A percentile compares a stretch with the other conserved stretches of the same genome.
These are phyloP conservation scores for Amblyornis subalaris DNA, from an alignment of 2,113 vertebrate species.

Conservation along the genomic window DNA sequence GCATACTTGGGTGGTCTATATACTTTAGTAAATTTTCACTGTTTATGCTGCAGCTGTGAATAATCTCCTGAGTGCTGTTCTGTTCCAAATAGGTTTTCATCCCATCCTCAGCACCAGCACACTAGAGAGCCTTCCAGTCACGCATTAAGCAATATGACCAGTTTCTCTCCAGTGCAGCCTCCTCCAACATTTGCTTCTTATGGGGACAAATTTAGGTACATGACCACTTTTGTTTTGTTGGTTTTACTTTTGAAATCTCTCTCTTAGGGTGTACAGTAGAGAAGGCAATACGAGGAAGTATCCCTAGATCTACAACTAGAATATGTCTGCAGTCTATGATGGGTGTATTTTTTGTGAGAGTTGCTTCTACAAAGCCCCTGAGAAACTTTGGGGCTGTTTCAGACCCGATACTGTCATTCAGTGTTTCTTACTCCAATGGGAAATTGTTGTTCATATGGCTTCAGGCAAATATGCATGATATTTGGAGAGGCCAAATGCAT, in stretches of 20 bases:
- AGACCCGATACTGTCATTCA: background rate
- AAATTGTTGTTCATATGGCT: background rate
- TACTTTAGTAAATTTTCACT: constrained; percentile 36
- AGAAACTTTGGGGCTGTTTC: background rate
- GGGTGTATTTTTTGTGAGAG: background rate
- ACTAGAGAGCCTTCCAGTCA: background rate
- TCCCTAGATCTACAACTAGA: background rate
- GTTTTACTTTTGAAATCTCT: background rate
- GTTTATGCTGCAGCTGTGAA: constrained; percentile 27
- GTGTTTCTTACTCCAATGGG: background rate
- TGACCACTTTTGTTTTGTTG: background rate
- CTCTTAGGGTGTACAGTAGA: background rate
- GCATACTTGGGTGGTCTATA: constrained; percentile 36
- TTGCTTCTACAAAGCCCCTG: background rate
- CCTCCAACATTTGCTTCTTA: background rate
- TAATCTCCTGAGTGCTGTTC: constrained; percentile 12
- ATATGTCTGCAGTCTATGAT: background rate
- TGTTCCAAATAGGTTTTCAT: background rate
- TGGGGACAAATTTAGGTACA: background rate
- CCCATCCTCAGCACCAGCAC: background rate
- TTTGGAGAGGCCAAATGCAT: background rate
- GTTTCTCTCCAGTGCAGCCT: background rate
- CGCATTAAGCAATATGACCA: background rate
- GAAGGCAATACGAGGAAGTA: accelerated
- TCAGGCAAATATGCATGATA: background rate